phyloP scores from a whole-genome alignment of 23 tunicate species.

The Styela clava region DNA sequence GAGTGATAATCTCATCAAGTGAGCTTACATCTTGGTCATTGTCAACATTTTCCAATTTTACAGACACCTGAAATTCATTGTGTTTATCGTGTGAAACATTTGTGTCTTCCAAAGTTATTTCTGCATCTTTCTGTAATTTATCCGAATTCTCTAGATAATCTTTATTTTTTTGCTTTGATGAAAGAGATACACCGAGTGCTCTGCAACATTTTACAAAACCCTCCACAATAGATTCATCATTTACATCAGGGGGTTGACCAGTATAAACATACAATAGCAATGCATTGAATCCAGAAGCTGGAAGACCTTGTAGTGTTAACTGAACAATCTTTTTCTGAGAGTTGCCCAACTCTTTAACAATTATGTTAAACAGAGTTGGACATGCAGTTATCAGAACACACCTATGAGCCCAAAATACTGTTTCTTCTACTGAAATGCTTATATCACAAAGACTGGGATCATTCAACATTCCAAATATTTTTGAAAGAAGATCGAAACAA shows the following conservation, averaged over 20 bases:
- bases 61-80: background rate
- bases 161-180: background rate
- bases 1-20: no score
- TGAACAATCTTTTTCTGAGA: background rate
- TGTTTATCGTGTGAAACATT: background rate
- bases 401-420: constrained; percentile 48
- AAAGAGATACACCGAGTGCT: background rate
- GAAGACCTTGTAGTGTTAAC: background rate
- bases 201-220: background rate
- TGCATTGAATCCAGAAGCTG: background rate
- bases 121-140: background rate
- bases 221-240: background rate
- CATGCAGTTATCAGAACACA: constrained; percentile 76
- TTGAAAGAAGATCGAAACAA: background rate
- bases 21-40: background rate
- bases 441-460: constrained; percentile 48
- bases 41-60: no score
- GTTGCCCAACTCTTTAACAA: constrained; percentile 13
- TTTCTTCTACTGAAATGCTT: constrained; percentile 33
- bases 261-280: constrained; percentile 5
- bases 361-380: constrained; percentile 48
- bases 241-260: background rate
- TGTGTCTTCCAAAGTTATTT: background rate
- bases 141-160: background rate
- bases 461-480: background rate